Evolutionary conservation across 2,113 vertebrate species (phyloP).

Genomic region (Caranx ignobilis): DNA sequence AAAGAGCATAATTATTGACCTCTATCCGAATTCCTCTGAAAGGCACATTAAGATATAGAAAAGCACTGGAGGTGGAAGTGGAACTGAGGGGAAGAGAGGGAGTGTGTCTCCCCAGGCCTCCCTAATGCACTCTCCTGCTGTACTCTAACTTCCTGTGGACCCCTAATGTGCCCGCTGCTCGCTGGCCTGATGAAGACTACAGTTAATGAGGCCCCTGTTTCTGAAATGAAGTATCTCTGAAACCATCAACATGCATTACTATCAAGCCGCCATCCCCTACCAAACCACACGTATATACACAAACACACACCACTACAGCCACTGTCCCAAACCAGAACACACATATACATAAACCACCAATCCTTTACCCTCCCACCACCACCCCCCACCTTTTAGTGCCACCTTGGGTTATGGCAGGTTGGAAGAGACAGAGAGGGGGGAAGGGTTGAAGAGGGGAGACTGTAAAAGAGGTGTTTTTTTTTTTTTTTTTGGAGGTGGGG

Average conservation of each 20-base stretch:
- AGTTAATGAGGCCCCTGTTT: conserved; percentile 86
- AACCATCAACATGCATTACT: conserved; percentile 85
- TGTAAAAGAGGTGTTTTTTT: conserved; percentile 20
- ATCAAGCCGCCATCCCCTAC: conserved; percentile 69
- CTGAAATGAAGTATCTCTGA: conserved; percentile 84
- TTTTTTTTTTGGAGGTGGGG: conserved; percentile 36
- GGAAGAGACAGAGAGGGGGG: conserved; percentile 57
- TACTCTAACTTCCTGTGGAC: conserved; percentile 84
- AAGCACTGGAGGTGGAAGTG: conserved; percentile 77
- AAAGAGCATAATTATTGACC: conserved; percentile 89
- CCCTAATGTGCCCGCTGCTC: conserved; percentile 83
- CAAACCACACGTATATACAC: conserved; percentile 55
- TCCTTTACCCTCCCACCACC: not conserved
- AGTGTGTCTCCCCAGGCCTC: conserved; percentile 78
- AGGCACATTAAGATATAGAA: conserved; percentile 89
- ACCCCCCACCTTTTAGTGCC: conserved; percentile 58
- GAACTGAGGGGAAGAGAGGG: conserved; percentile 69
- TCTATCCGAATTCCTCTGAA: conserved; percentile 87
- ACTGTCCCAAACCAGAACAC: conserved; percentile 38
- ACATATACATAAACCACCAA: conserved; percentile 16
- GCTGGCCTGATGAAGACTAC: conserved; percentile 80
- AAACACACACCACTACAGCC: conserved; percentile 26
- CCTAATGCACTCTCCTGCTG: conserved; percentile 85
- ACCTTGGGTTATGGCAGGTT: conserved; percentile 52
- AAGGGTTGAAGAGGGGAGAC: conserved; percentile 32